Base-by-base conservation (phyloP, 2,888 invertebrate genomes). In the Atethmia centrago region DNA sequence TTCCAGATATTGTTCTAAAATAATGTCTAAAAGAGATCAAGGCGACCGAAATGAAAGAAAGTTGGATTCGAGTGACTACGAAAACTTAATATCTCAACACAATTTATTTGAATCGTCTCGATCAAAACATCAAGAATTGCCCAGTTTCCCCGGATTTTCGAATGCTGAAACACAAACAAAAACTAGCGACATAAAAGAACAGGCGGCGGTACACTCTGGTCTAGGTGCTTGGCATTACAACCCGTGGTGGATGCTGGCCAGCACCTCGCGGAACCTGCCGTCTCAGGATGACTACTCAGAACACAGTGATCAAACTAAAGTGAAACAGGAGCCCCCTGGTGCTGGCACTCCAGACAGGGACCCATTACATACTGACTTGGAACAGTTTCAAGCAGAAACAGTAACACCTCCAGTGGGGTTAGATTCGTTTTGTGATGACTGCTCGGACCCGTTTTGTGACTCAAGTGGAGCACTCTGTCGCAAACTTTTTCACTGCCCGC, bases 101-200 rank as follows among this genome's bases (percentile, higher is more conserved):
- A 96, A 94, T 86, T 94, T 96, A 89, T 96, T 96, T 88, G 96
- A 96, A 86, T 91, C 95, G 14, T 87, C 94, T 63, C 92, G 96
- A 87, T 88, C 93, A 51, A 96, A 96, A 88, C 94, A 94, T 85
- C 95, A 95, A 85, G 95, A 96, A 85, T 85, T 96, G 75, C 95
- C 96, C 47, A 95, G 96, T 87, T 96, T 96, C 88, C 95, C 96
- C 58, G 96, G 96, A 64, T 96, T 96, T 88, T 92, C 96, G 21
- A 96, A 96, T 89, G 96, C 96, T 36, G 96, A 96, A 91, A 96
- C 96, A 58, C 96, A 96, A 91, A 96, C 96, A 62, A 96, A 96
- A 89, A 90, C 93, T 73, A 94, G 94, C 89, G 96, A 96, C 84
- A 87, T 96, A 71, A 95, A 95, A 86, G 92, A 92, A 72, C 95